Evolutionary conservation across 1,140 invertebrate genomes (phyloP).

Genomic region (Saccostrea cuccullata): DNA sequence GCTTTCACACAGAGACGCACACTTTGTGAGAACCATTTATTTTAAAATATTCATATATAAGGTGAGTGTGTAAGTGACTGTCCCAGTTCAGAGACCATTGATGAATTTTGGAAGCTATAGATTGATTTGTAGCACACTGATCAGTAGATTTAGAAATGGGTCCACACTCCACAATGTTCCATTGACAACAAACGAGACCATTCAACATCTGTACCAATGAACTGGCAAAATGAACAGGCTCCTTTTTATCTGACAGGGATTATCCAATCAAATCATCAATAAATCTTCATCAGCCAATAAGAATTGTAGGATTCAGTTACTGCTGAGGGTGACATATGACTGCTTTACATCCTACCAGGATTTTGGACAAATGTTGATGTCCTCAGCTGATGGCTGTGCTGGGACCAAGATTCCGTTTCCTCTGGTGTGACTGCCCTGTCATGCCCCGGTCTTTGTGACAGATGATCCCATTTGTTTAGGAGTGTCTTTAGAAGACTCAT

Average conservation of each 20-base stretch:
- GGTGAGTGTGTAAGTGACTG: too few relatives aligned
- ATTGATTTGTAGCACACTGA: too few relatives aligned
- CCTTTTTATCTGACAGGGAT: neutral
- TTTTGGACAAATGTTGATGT: neutral
- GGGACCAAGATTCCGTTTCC: neutral
- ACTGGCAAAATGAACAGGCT: neutral
- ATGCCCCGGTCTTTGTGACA: conserved; percentile 14
- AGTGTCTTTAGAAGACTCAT: neutral
- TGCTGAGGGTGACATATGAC: neutral
- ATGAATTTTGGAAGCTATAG: too few relatives aligned
- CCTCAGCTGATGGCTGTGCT: neutral
- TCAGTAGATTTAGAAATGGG: neutral
- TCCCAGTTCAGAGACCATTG: too few relatives aligned
- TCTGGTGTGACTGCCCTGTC: neutral
- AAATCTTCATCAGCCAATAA: conserved; percentile 6
- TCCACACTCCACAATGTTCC: neutral
- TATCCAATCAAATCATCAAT: neutral
- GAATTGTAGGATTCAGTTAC: neutral
- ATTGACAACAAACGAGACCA: neutral
- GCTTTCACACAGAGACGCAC: neutral
- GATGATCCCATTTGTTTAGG: conserved; percentile 14
- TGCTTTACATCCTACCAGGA: neutral
- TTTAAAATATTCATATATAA: too few relatives aligned
- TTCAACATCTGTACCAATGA: neutral
- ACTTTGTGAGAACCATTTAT: neutral